Evolutionary conservation across 2,888 invertebrate genomes (phyloP), one percentile per base, ranked within the genome.

Genomic region (Chironomus riparius): DNA sequence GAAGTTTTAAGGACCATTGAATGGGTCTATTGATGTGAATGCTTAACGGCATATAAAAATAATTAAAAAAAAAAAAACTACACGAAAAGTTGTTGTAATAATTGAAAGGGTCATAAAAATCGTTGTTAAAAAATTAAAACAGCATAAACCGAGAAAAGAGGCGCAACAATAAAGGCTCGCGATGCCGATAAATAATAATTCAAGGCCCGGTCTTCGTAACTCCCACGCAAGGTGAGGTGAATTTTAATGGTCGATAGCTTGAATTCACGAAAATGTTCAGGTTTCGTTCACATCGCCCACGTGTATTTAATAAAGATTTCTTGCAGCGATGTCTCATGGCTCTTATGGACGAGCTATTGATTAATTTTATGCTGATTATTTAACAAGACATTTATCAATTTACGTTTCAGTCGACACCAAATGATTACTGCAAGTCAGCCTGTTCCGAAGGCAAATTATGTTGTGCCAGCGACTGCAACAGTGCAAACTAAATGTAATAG

Each of bases 281-380:
- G 22, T 56, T 56, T 70, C 28, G 47, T 71, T 71, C 71, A 50
- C 71, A 71, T n/a, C 71, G 56, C 71, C 71, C 71, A 71, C 71
- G 71, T 47, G 13, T 4, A 13, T n/a, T 15, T 15, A 5, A 28
- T 24, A 28, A 70, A 18, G 3, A 18, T 70, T n/a, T n/a, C 28
- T 28, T 70, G 1, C 13, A 4, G 3, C 4, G n/a, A 21, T 21
- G 62, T 18, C 38, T 38, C 38, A 38, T 62, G 18, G 12, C 18
- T 62, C 10, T 10, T 62, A n/a, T 69, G n/a, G n/a, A 18, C n/a
- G 15, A 50, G n/a, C 0, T 50, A n/a, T n/a, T n/a, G 15, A 50
- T n/a, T 50, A 15, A 13, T 50, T 50, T 56, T 56, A 15, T 56
- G 15, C n/a, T 18, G 56, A 56, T 56, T 15, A 56, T 18, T 56